Base-by-base conservation (phyloP, 2,888 invertebrate species). In the Coecobrya sp. region DNA sequence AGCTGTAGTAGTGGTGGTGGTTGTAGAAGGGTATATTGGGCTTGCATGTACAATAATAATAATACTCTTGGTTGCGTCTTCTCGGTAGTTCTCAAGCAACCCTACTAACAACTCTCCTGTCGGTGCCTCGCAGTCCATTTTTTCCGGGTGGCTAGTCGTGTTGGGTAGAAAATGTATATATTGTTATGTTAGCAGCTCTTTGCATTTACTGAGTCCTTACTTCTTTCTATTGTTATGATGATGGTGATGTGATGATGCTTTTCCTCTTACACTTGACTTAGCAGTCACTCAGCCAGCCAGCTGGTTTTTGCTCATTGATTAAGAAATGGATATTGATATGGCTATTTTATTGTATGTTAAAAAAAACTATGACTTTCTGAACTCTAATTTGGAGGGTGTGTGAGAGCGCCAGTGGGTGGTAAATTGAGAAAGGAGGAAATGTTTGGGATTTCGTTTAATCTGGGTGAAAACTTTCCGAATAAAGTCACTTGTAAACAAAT, bases 281-380 rank as follows among this genome's bases (percentile, higher is more conserved):
- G 91, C 87, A 91, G 87, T 87, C 91, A 91, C 22, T 87, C 91
- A 87, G 73, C 81, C 91, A 76, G 49, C 76, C 76, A 87, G 84
- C 86, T 91, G 91, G 70, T 82, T 84, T 86, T 82, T 65, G 91
- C 91, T 84, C 91, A 87, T 68, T 87, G 87, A 91, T 91, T 86
- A 91, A 82, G 86, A 87, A 91, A 91, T 91, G 87, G 91, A 87
- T 91, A 90, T 90, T 85, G 90, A 90, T 90, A 90, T 90, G 90
- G 79, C 49, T 90, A 90, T 90, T 90, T 89, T 73, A 89, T 89
- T 65, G 65, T 52, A 79, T 79, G 79, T n/a, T 52, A 27, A n/a
- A 8, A 59, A 8, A 59, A 59, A 30, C 36, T 82, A 59, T 82
- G 81, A 79, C 79, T 79, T 49, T 55, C 79, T 81, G 62, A 84